Conservation (phyloP, 2,113 vertebrate species). For the Nipponia nippon region DNA sequence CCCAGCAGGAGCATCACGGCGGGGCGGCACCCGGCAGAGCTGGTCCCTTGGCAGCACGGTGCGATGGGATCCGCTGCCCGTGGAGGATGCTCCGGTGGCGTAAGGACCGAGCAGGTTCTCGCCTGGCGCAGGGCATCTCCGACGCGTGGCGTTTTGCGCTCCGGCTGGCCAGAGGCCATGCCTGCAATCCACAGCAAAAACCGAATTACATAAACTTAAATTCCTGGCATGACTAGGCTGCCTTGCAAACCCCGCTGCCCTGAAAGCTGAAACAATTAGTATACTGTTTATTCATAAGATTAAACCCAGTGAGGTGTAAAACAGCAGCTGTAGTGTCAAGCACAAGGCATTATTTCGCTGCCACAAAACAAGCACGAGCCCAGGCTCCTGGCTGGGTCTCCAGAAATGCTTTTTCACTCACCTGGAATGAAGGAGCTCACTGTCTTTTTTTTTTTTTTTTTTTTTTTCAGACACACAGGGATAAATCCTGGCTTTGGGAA, state of each 20-base stretch:
- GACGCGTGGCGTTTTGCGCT: not conserved
- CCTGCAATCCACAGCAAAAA: not conserved
- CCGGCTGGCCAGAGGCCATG: not conserved
- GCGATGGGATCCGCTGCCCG: fast-evolving
- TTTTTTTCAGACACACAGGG: no score
- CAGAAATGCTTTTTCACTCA: not conserved
- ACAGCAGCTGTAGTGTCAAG: not conserved
- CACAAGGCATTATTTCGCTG: not conserved
- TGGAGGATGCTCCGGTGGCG: not conserved
- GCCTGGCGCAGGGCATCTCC: not conserved
- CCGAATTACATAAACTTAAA: slow-evolving; percentile 45
- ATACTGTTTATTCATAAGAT: slow-evolving; percentile 50
- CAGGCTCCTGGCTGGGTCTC: not conserved
- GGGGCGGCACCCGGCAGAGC: not conserved
- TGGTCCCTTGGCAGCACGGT: not conserved
- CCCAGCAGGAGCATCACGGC: not conserved
- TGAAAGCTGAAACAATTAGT: slow-evolving; percentile 51
- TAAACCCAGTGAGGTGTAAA: slow-evolving; percentile 42
- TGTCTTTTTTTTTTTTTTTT: no score
- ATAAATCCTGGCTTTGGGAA: not conserved
- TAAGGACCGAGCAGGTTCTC: not conserved
- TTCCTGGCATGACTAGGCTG: slow-evolving; percentile 46
- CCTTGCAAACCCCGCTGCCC: slow-evolving; percentile 12
- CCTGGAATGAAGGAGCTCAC: not conserved
- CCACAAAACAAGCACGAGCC: not conserved